A percentile compares a stretch with the other conserved stretches of the same genome.
phyloP scores from a whole-genome alignment of 2,888 invertebrate genomes.

The Agriotes lineatus region DNA sequence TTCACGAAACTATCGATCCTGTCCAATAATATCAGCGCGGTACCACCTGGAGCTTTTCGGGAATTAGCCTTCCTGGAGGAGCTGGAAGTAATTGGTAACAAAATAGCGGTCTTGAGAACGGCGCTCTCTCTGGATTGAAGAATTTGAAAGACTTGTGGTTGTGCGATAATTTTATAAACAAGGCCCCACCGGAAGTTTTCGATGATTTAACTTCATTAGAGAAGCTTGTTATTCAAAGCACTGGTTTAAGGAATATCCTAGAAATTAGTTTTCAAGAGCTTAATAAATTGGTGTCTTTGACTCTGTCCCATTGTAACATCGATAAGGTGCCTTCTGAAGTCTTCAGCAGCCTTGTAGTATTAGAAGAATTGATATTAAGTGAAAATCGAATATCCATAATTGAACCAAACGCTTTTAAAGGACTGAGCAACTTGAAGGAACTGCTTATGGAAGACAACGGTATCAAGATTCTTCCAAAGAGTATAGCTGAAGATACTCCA shows the following conservation, averaged over 20 bases:
- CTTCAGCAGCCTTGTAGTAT: background rate
- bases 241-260: background rate
- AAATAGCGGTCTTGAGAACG: background rate
- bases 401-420: background rate
- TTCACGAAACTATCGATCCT: background rate
- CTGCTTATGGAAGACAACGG: background rate
- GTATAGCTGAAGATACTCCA: background rate
- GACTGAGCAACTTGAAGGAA: background rate
- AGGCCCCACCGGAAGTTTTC: background rate
- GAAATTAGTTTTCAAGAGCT: background rate
- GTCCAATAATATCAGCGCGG: background rate
- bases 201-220: background rate
- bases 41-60: background rate
- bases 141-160: slow-evolving; percentile 9
- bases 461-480: background rate
- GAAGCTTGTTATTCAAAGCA: background rate
- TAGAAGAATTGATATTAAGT: background rate
- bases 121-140: background rate
- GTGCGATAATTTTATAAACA: background rate
- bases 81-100: background rate
- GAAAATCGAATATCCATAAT: background rate
- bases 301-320: background rate
- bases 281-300: background rate
- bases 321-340: background rate
- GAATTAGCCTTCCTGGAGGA: background rate